phyloP scores from a whole-genome alignment of 2,113 vertebrate species.

The Plestiodon gilberti region DNA sequence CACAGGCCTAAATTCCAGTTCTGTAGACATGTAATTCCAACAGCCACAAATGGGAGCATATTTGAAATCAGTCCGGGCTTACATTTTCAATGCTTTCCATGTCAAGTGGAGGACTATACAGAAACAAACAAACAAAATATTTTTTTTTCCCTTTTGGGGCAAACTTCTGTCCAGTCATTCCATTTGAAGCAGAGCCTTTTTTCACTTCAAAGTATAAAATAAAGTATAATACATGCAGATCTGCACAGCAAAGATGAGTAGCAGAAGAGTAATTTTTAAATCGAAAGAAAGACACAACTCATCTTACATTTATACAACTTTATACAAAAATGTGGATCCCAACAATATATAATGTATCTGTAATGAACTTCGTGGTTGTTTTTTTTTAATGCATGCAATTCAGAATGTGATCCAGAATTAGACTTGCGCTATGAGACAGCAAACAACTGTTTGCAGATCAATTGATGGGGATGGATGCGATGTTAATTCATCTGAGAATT shows the following conservation, averaged over 20 bases:
- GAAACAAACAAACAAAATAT: neutral
- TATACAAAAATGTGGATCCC: slow-evolving; percentile 4
- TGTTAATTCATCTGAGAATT: neutral
- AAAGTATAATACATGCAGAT: neutral
- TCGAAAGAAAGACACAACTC: neutral
- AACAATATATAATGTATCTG: slow-evolving; percentile 8
- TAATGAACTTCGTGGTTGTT: slow-evolving; percentile 16
- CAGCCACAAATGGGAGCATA: neutral
- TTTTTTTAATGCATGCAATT: slow-evolving; percentile 10
- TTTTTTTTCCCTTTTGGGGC: no score
- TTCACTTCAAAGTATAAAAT: neutral
- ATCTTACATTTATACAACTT: slow-evolving; percentile 23
- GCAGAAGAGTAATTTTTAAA: slow-evolving; percentile 31
- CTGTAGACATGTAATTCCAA: neutral
- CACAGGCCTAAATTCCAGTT: slow-evolving; percentile 3
- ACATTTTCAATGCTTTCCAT: neutral
- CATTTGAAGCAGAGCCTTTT: neutral
- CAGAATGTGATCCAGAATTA: neutral
- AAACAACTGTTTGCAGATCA: neutral
- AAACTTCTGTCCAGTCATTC: neutral
- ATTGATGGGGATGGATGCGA: neutral
- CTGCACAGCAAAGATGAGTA: slow-evolving; percentile 35
- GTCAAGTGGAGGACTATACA: neutral
- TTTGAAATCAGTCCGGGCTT: neutral
- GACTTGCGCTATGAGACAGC: neutral